Conservation (phyloP, 2,797 vertebrate genomes). For the Danio kyathit region DNA sequence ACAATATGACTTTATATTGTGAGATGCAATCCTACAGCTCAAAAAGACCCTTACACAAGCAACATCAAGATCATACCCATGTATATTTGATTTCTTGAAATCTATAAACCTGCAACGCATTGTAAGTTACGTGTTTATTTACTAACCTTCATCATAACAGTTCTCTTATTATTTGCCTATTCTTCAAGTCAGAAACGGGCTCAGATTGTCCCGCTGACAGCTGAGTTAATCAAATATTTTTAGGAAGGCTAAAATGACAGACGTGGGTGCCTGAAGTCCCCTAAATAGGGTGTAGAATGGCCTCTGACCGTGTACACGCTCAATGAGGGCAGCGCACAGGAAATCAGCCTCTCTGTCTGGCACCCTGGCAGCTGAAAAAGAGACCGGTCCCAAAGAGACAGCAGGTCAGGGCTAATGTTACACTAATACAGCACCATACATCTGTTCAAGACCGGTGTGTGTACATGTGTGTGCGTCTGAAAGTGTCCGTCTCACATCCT, state of each 20-base stretch:
- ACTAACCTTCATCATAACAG: not conserved
- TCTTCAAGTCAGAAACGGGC: not conserved
- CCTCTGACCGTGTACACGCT: slow-evolving; percentile 2
- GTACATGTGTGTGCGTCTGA: slow-evolving; percentile 24
- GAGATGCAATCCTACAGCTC: not conserved
- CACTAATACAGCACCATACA: slow-evolving; percentile 48
- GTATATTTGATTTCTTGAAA: not conserved
- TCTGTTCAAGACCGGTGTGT: slow-evolving; percentile 57
- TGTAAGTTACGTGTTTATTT: not conserved
- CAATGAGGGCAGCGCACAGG: slow-evolving; percentile 34
- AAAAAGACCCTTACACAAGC: not conserved
- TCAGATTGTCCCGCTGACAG: slow-evolving; percentile 20
- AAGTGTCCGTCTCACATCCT: slow-evolving; percentile 43
- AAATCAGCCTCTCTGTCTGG: slow-evolving; percentile 25
- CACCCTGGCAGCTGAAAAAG: slow-evolving; percentile 35
- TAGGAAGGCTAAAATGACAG: slow-evolving; percentile 21
- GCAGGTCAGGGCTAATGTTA: slow-evolving; percentile 55
- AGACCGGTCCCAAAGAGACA: slow-evolving; percentile 41
- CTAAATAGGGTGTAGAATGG: slow-evolving; percentile 23
- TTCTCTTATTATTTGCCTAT: not conserved
- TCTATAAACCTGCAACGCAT: not conserved
- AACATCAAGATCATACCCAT: not conserved
- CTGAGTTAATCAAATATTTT: slow-evolving; percentile 25
- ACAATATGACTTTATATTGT: not conserved
- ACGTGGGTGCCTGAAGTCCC: not conserved